Base-by-base conservation (phyloP, 2,797 vertebrate genomes). In the Pipistrellus kuhlii region DNA sequence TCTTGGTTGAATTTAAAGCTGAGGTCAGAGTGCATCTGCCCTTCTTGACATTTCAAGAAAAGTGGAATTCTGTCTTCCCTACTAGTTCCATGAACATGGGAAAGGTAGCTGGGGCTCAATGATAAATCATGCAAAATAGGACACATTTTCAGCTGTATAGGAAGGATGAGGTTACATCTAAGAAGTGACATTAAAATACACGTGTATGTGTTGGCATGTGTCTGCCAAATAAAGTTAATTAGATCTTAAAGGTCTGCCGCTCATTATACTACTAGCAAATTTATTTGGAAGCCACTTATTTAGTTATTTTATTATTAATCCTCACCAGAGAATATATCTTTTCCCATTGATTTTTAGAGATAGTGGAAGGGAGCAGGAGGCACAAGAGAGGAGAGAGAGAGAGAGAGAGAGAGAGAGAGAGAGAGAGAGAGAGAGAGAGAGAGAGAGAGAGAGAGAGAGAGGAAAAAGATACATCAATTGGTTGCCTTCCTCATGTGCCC, bases 41-140 rank as follows among this genome's bases (percentile, higher is more conserved):
- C 68, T 94, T 96, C 62, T 82, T 95, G 92, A 71, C 71, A 14
- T 80, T 87, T 96, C 80, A 93, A 90, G 91, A 80, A 87, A 94
- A 86, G n/a, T 90, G 85, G 90, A 97, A 93, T 93, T 88, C 82
- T 83, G 85, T 80, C 55, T 59, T 76, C 48, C 81, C 41, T 81
- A 6, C 66, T 83, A 76, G 41, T 14, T 72, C 57, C 41, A 41
- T 18, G 32, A 88, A 62, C 55, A 87, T 44, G 32, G 77, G 81
- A 55, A 75, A 91, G 59, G 38, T 44, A 80, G 66, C 38, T 76
- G 13, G 14, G 73, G 78, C 53, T 71, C 32, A 41, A 5, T 3
- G n/a, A 69, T 48, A 78, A 88, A 72, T 80, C 55, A 32, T 5
- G 10, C 35, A 88, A 66, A 90, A 51, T 17, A 14, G 48, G 35